Base-by-base conservation (phyloP, 2,888 invertebrate species). In the Diarsia rubi region DNA sequence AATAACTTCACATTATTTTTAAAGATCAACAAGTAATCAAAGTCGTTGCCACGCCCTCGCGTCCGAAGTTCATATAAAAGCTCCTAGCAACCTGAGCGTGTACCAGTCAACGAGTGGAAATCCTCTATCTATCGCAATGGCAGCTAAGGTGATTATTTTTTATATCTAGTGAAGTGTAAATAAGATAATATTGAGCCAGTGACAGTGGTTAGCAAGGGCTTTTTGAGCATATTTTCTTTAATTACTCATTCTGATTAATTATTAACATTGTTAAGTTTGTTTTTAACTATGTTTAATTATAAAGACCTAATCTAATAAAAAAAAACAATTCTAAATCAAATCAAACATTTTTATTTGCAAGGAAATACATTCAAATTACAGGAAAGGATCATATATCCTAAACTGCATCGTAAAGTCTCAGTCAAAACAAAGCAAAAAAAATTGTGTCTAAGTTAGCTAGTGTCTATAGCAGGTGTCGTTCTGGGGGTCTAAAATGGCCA, bases 51-150 rank as follows among this genome's bases (percentile, higher is more conserved):
- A 93, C 96, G 95, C 95, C 95, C 91, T 93, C 95, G 90, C 91
- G 86, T 87, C 82, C 87, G 84, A 87, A 86, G 88, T 89, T 91
- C 91, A 89, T 96, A 96, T 96, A 96, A 91, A 95, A 95, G 93
- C 94, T 92, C 91, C 85, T 85, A 85, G 84, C 82, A 62, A 76
- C 83, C 85, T 86, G 82, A 89, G 89, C 90, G 91, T 83, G 92
- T 90, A 95, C 94, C 96, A 96, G 92, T 95, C 93, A 85, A 89
- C 92, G 91, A 93, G 92, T 90, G 88, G 90, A 92, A 90, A 92
- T 91, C 91, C 90, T 92, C 94, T 91, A 89, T 91, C 91, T 88
- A 91, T 89, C 93, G 92, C 93, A 94, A 96, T 96, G 96, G 94
- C 95, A 92, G 91, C 94, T 90, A 96, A 96, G 96, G 96, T 96